phyloP scores from a whole-genome alignment of 2,797 vertebrate genomes.

The Bovichtus diacanthus region DNA sequence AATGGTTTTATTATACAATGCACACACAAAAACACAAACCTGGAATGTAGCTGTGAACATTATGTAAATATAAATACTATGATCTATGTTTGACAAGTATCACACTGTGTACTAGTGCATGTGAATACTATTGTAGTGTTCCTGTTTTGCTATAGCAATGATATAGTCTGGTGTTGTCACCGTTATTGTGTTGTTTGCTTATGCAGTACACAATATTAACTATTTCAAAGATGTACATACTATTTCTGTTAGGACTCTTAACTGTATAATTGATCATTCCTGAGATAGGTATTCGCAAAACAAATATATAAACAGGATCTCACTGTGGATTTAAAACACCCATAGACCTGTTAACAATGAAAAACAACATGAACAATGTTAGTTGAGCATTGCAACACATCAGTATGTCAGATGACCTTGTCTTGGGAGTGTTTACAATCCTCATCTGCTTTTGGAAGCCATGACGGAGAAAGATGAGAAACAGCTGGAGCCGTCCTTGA shows the following conservation, averaged over 20 bases:
- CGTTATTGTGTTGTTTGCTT: slow-evolving; percentile 88
- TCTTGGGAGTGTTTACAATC: slow-evolving; percentile 43
- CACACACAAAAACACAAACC: slow-evolving; percentile 54
- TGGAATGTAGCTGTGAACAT: slow-evolving; percentile 87
- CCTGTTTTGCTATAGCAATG: slow-evolving; percentile 79
- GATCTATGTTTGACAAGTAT: slow-evolving; percentile 74
- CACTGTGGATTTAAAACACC: slow-evolving; percentile 39
- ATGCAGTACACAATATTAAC: slow-evolving; percentile 83
- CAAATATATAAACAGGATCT: slow-evolving; percentile 79
- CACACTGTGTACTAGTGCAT: slow-evolving; percentile 88
- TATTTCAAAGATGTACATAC: slow-evolving; percentile 89
- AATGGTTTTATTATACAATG: slow-evolving; percentile 26
- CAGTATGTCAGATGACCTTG: slow-evolving; percentile 44
- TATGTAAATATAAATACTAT: slow-evolving; percentile 82
- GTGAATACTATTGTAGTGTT: slow-evolving; percentile 90
- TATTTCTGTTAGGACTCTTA: slow-evolving; percentile 70
- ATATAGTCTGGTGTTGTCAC: slow-evolving; percentile 86
- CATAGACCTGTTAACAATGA: slow-evolving; percentile 37
- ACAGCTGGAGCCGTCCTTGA: slow-evolving; percentile 38
- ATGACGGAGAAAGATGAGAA: slow-evolving; percentile 31
- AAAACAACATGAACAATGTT: slow-evolving; percentile 34
- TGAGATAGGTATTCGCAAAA: slow-evolving; percentile 76
- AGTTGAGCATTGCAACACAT: slow-evolving; percentile 67
- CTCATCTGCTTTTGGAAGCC: slow-evolving; percentile 45
- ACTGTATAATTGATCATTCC: slow-evolving; percentile 61